Base-by-base conservation (phyloP, 2,113 vertebrate species). In the Crotalus horridus region DNA sequence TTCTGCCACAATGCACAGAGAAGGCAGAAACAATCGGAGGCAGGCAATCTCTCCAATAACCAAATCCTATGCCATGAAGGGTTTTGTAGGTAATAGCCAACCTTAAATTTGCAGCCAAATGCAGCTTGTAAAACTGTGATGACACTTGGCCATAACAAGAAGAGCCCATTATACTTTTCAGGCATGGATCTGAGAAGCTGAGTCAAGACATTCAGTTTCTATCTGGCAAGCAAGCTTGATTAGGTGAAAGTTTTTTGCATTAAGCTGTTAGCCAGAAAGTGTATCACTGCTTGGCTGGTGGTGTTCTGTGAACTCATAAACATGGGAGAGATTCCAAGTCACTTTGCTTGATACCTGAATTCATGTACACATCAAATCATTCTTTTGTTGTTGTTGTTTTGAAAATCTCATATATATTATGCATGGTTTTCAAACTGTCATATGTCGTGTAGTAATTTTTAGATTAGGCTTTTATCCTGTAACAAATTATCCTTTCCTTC, bases 401-500 rank as follows among this genome's bases (percentile, higher is more conserved):
- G 15, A 39, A 54, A 29, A 85, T 86, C 61, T 92, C 29, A 54
- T 91, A 94, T 26, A 6, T 3, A 90, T 92, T 94, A 95, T 94
- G 93, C 93, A 94, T 46, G 56, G 85, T 89, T 93, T 87, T 94
- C 58, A 13, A 2, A 69, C 91, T 96, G 33, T 85, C 92, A 89
- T 94, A 43, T 95, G 87, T 93, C 94, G 61, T 91, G 46, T 94
- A 55, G 5, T 15, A 81, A 5, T 87, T 23, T 95, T 95, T 94
- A 86, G 87, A 61, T 89, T 91, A 94, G 64, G 17, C 23, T 58
- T 39, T 3, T 93, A 85, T 24, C 93, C 21, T 85, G 54, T 93
- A 95, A 88, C 46, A 48, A 88, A 85, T 2, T 61, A 6, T 20
- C 93, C 43, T 87, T 95, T 91, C 92, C 1, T 92, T 94, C 90